Evolutionary conservation across 2,113 vertebrate genomes (phyloP).

Genomic region (Pelecanus crispus): DNA sequence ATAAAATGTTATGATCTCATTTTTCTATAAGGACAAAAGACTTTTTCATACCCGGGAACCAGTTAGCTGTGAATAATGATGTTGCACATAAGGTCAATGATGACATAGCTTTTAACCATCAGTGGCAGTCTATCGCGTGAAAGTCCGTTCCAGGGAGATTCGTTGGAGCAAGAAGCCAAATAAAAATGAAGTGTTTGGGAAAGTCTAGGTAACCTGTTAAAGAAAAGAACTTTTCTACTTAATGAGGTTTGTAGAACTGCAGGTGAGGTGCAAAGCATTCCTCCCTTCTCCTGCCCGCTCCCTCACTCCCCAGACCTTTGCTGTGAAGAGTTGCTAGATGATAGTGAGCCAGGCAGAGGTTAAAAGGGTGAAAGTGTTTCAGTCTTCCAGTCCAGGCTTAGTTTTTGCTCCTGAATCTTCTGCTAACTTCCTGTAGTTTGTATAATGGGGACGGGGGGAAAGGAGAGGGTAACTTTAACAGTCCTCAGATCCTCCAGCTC

Average conservation of each 20-base stretch:
- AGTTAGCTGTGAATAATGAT: not conserved
- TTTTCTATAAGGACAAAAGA: not conserved
- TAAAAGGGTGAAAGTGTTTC: not conserved
- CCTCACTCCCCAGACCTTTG: not conserved
- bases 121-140: not conserved
- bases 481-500: not conserved
- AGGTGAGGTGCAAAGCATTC: not conserved
- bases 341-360: not conserved
- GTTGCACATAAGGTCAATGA: not conserved
- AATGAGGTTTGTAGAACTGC: not conserved
- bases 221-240: not conserved
- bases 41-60: not conserved
- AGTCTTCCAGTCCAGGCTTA: not conserved
- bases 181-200: not conserved
- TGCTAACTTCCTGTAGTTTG: not conserved
- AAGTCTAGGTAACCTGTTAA: not conserved
- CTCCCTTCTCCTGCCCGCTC: not conserved
- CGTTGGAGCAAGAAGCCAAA: not conserved
- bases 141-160: not conserved
- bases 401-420: not conserved
- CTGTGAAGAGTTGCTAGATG: not conserved
- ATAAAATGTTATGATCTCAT: not conserved
- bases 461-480: not conserved
- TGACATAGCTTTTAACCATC: not conserved
- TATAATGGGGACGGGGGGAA: accelerated